phyloP scores from a whole-genome alignment of 2,797 vertebrate genomes.

The Fistularia commersonii region DNA sequence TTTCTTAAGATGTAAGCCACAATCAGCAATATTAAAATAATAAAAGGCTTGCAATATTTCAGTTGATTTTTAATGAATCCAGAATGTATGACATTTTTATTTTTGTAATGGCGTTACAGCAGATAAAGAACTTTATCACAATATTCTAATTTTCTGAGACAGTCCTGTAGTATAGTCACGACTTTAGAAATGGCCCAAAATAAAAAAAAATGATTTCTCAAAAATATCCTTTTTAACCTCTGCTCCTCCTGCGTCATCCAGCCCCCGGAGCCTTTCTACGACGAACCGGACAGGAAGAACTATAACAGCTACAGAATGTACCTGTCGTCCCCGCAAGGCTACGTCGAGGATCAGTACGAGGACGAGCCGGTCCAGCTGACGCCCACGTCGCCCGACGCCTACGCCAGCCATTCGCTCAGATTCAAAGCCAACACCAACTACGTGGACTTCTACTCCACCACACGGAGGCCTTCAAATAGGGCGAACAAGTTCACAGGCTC shows the following conservation, averaged over 20 bases:
- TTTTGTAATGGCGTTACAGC: no score
- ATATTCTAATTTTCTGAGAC: no score
- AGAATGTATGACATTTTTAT: no score
- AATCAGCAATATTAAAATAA: no score
- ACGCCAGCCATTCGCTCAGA: conserved; percentile 82
- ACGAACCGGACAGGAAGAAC: conserved; percentile 87
- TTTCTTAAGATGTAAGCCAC: no score
- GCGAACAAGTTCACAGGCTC: conserved; percentile 95
- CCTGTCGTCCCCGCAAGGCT: conserved; percentile 91
- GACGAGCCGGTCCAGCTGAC: conserved; percentile 87
- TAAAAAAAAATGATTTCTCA: no score
- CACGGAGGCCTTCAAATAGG: conserved; percentile 88
- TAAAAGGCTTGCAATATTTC: no score
- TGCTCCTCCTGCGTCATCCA: conserved; percentile 36
- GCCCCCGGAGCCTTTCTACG: conserved; percentile 91
- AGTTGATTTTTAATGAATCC: no score
- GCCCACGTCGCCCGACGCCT: conserved; percentile 83
- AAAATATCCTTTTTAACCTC: background rate
- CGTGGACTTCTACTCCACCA: conserved; percentile 98
- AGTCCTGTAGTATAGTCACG: no score
- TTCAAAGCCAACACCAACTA: conserved; percentile 95
- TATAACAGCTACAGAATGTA: conserved; percentile 91
- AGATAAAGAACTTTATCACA: no score
- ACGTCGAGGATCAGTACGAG: conserved; percentile 87
- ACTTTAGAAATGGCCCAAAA: no score